These are phyloP conservation scores for Scaptomyza pallida DNA, from an alignment of 1,140 invertebrate species.

Conservation along the genomic window DNA sequence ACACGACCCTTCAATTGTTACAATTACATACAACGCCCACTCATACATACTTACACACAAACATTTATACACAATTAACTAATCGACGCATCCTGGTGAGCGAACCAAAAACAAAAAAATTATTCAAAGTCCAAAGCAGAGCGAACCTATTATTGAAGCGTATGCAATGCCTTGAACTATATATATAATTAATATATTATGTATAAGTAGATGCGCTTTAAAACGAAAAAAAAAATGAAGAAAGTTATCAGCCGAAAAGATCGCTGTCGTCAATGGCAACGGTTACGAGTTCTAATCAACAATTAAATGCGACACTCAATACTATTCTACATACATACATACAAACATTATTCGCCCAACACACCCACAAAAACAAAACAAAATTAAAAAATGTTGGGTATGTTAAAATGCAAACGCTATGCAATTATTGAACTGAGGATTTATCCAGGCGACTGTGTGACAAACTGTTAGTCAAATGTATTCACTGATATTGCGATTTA, in stretches of 20 bases:
- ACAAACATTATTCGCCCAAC: constrained; percentile 12
- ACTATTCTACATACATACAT: constrained; percentile 17
- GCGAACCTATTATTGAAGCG: constrained; percentile 20
- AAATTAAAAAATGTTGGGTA: constrained; percentile 19
- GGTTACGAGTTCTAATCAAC: constrained; percentile 70
- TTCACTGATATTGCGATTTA: constrained; percentile 78
- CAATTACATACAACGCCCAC: constrained; percentile 38
- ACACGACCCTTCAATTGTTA: constrained; percentile 57
- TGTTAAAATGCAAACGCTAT: constrained; percentile 42
- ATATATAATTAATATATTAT: constrained; percentile 52
- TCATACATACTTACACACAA: constrained; percentile 11
- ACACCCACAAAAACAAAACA: constrained; percentile 2
- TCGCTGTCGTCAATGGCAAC: constrained; percentile 49
- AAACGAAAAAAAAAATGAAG: constrained; percentile 11
- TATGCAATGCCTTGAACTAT: constrained; percentile 53
- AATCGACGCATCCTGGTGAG: constrained; percentile 70
- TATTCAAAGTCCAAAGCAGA: constrained; percentile 38
- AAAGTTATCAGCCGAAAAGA: constrained; percentile 47
- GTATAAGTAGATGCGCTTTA: constrained; percentile 64
- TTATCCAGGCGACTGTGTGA: constrained; percentile 63
- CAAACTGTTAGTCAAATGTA: constrained; percentile 73
- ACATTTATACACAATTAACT: constrained; percentile 24
- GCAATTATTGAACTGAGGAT: constrained; percentile 64
- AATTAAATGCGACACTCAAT: constrained; percentile 22
- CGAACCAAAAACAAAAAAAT: constrained; percentile 24